Evolutionary conservation across 2,797 vertebrate species (phyloP), one percentile per base, ranked within the genome.

Genomic region (Dermochelys coriacea): DNA sequence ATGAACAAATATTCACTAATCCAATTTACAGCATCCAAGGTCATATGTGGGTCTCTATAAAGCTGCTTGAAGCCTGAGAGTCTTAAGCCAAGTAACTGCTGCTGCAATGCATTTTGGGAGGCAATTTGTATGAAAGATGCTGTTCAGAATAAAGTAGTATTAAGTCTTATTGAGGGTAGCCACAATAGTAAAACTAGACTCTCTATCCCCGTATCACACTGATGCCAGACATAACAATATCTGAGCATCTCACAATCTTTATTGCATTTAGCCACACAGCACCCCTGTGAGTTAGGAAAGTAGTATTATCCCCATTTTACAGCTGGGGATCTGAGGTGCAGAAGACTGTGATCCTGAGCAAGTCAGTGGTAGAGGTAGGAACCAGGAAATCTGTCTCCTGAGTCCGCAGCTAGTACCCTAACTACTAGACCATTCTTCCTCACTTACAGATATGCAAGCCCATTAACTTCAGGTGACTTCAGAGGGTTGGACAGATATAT

Each of bases 341-440:
- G 51, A 50, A 55, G 6, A 15, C 9, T 68, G 0, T 50, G 55
- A 27, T 71, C 8, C n/a, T 9, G 1, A 14, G 83, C 64, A 64
- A 23, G 81, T 2, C 11, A 45, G 47, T n/a, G 64, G 71, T 45
- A 55, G 41, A n/a, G 29, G n/a, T 14, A 15, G n/a, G 78, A 27
- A 80, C 31, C 55, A 15, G 9, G 18, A 25, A 0, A 3, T 47
- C 23, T 5, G 34, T 86, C n/a, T 51, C 45, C 15, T 14, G 8
- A 0, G 1, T 45, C 34, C 16, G 25, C 15, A 51, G 23, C 34
- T 10, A 12, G 3, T 1, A 8, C 45, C 1, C 6, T 61, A 80
- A 91, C 90, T 51, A 14, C 19, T 71, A 86, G 47, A n/a, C 71
- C 55, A 23, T 61, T 61, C 29, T 61, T 61, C 59, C 37, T 23